These are phyloP conservation scores for Ormyrus pomaceus DNA, from an alignment of 2,888 invertebrate genomes.

Conservation along the genomic window DNA sequence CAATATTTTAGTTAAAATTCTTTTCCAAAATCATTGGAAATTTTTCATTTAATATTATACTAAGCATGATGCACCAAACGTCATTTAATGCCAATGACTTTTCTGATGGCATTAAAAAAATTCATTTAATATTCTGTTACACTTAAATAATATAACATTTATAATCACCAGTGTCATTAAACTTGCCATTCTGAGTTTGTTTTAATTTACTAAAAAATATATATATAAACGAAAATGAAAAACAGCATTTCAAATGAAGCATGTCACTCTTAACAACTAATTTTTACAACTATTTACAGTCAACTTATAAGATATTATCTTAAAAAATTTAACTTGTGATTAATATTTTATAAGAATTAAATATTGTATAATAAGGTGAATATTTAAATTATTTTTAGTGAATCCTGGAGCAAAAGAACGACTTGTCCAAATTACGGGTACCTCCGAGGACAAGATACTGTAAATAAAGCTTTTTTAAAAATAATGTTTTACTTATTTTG, in stretches of 20 bases:
- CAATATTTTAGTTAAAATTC: slow-evolving; percentile 24
- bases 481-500: background rate
- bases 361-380: background rate
- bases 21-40: background rate
- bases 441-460: slow-evolving; percentile 92
- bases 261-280: slow-evolving; percentile 27
- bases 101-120: slow-evolving; percentile 5
- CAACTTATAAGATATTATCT: slow-evolving; percentile 8
- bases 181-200: background rate
- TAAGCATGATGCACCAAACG: slow-evolving; percentile 21
- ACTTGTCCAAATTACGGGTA: slow-evolving; percentile 96
- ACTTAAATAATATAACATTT: background rate
- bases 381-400: slow-evolving; percentile 78
- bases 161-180: background rate
- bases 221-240: slow-evolving; percentile 18
- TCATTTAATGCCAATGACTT: slow-evolving; percentile 15
- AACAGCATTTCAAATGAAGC: slow-evolving; percentile 23
- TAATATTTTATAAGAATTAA: slow-evolving; percentile 26
- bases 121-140: background rate
- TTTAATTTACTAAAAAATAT: slow-evolving; percentile 3
- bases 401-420: slow-evolving; percentile 96
- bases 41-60: slow-evolving; percentile 20
- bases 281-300: slow-evolving; percentile 33
- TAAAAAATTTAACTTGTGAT: slow-evolving; percentile 22
- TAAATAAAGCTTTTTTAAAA: slow-evolving; percentile 11